Percentiles rank a stretch among this genome's conserved stretches.
phyloP scores from a whole-genome alignment of 2,113 vertebrate genomes.

The Cairina moschata region DNA sequence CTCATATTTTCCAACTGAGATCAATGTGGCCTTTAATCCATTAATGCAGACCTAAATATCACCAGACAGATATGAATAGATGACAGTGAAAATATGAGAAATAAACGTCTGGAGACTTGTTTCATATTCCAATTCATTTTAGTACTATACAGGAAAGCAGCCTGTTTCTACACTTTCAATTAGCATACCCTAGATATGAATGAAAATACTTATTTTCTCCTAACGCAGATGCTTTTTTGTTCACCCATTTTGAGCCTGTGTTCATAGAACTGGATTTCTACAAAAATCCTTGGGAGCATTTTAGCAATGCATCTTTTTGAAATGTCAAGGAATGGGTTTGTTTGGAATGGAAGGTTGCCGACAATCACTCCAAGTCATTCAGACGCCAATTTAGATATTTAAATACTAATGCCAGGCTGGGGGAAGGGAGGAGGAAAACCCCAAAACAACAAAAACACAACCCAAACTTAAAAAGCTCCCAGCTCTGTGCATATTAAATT shows the following conservation, averaged over 20 bases:
- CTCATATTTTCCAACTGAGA: slow-evolving; percentile 79
- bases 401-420: slow-evolving; percentile 27
- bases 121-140: slow-evolving; percentile 71
- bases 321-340: slow-evolving; percentile 51
- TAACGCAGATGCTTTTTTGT: slow-evolving; percentile 63
- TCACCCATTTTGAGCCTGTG: slow-evolving; percentile 41
- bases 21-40: slow-evolving; percentile 74
- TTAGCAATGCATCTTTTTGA: slow-evolving; percentile 56
- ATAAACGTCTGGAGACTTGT: slow-evolving; percentile 57
- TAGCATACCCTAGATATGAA: slow-evolving; percentile 67
- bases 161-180: slow-evolving; percentile 75
- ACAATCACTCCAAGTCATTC: slow-evolving; percentile 25
- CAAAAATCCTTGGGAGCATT: slow-evolving; percentile 50
- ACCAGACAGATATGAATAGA: slow-evolving; percentile 69
- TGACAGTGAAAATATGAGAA: slow-evolving; percentile 50
- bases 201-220: slow-evolving; percentile 61
- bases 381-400: slow-evolving; percentile 54
- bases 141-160: slow-evolving; percentile 67
- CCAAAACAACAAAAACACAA: slow-evolving; percentile 21
- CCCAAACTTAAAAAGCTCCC: not conserved
- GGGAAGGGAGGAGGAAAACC: not conserved
- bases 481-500: not conserved
- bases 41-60: slow-evolving; percentile 73
- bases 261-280: slow-evolving; percentile 66
- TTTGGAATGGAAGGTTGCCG: slow-evolving; percentile 49